A percentile compares a stretch with the other conserved stretches of the same genome.
Evolutionary conservation across 2,797 vertebrate species (phyloP).

Genomic region (Aplochiton taeniatus): DNA sequence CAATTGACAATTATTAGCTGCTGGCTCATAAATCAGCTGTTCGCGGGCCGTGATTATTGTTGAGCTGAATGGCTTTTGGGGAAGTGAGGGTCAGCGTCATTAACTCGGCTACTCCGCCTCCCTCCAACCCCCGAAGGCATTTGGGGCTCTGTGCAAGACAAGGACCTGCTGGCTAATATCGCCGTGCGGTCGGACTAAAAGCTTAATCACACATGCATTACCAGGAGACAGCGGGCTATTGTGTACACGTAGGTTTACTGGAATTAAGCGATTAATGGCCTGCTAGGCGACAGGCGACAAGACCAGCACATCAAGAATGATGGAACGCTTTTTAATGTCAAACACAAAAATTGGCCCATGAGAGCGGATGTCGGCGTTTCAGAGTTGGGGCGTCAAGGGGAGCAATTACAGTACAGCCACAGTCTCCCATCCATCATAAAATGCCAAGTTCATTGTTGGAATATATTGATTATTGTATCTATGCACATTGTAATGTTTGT

Average conservation of each 20-base stretch:
- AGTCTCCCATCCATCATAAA: conserved; percentile 73
- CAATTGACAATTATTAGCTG: conserved; percentile 97
- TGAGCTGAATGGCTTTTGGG: conserved; percentile 95
- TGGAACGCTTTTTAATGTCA: conserved; percentile 84
- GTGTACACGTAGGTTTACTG: conserved; percentile 92
- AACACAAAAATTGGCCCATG: conserved; percentile 38
- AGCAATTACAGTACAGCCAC: conserved; percentile 77
- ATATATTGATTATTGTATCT: conserved; percentile 62
- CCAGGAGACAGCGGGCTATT: conserved; percentile 92
- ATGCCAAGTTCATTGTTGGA: conserved; percentile 70
- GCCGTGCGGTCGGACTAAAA: conserved; percentile 84
- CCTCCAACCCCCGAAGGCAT: conserved; percentile 83
- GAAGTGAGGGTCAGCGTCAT: conserved; percentile 99
- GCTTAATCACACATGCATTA: conserved; percentile 92
- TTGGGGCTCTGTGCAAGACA: conserved; percentile 86
- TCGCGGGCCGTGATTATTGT: conserved; percentile 90
- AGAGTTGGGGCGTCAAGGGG: conserved; percentile 35
- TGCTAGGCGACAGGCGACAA: conserved; percentile 88
- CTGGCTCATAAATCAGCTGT: conserved; percentile 95
- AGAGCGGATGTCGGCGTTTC: conserved; percentile 51
- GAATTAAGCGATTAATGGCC: conserved; percentile 98
- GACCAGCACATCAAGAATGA: conserved; percentile 80
- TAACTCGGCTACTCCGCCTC: conserved; percentile 78
- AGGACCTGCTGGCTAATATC: conserved; percentile 93
- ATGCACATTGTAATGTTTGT: conserved; percentile 54